Base-by-base conservation (phyloP, 1,140 invertebrate genomes). In the Notospermus geniculatus region DNA sequence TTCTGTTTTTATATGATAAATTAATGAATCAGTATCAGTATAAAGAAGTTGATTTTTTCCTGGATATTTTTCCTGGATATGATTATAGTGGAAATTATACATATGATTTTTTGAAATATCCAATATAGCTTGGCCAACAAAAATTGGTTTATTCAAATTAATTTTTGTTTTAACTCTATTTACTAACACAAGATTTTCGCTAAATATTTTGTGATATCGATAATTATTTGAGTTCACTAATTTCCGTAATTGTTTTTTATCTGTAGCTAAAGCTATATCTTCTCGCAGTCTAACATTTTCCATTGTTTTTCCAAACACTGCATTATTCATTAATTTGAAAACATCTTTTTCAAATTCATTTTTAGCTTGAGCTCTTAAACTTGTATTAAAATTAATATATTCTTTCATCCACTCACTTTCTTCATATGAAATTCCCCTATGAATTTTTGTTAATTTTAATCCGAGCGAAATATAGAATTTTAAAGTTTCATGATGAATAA, bases 311-410 rank as follows among this genome's bases (percentile, higher is more conserved):
- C 84, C 81, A 74, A 83, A 81, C 11, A 79, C 67, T 5, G 68
- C 50, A 62, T 83, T 82, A 57, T 80, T 82, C 68, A 81, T 74
- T 1, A 82, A 60, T 71, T 84, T 85, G 58, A 63, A 84, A 55
- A 81, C 75, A 54, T 83, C 74, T 71, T 83, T 80, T 66, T 79
- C 73, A 67, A 83, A 83, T 17, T 71, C 72, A 57, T 72, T 77
- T 52, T 55, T 76, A 17, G 82, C 75, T 32, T 68, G 36, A 58
- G 66, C 71, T 72, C 81, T 64, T 27, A 73, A 52, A 2, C 72
- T 22, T 28, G 70, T 69, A 41, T 71, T 72, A 9, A 63, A 39
- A 0, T 62, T 41, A 27, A 72, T 64, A 54, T 74, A 70, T 36
- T 54, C 23, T 54, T 59, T 52, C 46, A 69, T 36, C 22, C 50